These are phyloP conservation scores for Apamea monoglypha DNA, from an alignment of 2,888 invertebrate genomes.

Conservation along the genomic window DNA sequence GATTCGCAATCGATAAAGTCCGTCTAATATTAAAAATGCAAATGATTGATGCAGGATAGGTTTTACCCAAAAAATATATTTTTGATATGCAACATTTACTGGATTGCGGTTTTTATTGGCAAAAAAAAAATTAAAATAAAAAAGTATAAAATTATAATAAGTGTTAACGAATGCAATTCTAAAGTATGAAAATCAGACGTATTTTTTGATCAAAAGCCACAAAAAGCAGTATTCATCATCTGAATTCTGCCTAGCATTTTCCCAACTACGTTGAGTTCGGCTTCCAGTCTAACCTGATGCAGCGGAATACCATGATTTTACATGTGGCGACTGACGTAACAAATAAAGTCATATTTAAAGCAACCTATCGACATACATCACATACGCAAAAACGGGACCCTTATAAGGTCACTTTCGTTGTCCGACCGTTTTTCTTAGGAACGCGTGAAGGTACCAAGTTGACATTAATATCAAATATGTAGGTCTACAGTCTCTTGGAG, in stretches of 20 bases:
- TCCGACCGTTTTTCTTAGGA: too few species aligned
- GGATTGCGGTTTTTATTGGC: slow-evolving; percentile 23
- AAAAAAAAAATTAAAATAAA: background rate
- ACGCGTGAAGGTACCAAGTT: too few species aligned
- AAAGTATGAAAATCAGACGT: background rate
- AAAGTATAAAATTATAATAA: background rate
- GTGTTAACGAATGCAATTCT: background rate
- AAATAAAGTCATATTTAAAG: background rate
- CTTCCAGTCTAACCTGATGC: background rate
- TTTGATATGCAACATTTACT: slow-evolving; percentile 12
- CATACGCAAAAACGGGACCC: background rate
- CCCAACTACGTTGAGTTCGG: background rate
- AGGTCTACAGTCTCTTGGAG: background rate
- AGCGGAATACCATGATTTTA: background rate
- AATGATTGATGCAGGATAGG: background rate
- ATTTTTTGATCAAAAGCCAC: background rate
- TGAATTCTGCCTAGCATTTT: background rate
- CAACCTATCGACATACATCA: background rate
- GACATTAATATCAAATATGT: too few species aligned
- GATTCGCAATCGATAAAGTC: slow-evolving; percentile 12
- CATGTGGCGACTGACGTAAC: background rate
- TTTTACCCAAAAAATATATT: slow-evolving; percentile 13
- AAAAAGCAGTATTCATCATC: too few species aligned
- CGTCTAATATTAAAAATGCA: slow-evolving; percentile 10
- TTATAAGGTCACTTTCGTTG: background rate